phyloP scores from a whole-genome alignment of 1,140 invertebrate species.

The Akabosia matsudoensis region DNA sequence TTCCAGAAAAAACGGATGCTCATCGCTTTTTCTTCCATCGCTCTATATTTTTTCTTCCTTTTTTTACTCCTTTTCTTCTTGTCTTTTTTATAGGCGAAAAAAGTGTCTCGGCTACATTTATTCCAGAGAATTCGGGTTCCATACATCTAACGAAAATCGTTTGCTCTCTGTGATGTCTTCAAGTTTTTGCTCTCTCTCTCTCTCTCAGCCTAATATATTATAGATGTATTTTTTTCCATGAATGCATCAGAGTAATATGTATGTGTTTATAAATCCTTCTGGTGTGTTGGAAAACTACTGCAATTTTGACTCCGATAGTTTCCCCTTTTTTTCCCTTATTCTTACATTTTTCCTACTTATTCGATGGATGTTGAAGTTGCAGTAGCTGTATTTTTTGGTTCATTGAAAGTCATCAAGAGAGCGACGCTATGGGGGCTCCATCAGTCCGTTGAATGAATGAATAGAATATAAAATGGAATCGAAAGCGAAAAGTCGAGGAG shows the following conservation, averaged over 20 bases:
- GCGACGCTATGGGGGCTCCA: conserved; percentile 18
- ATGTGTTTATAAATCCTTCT: conserved; percentile 22
- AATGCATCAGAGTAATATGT: background rate
- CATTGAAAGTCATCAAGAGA: conserved; percentile 23
- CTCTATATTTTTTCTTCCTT: background rate
- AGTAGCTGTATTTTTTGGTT: conserved; percentile 18
- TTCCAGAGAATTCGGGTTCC: background rate
- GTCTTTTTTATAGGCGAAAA: background rate
- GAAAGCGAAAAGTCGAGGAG: conserved; percentile 22
- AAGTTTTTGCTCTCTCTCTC: background rate
- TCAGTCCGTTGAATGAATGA: conserved; percentile 17
- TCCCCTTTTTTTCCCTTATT: background rate
- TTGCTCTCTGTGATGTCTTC: background rate
- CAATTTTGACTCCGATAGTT: conserved; percentile 6
- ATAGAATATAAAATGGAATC: conserved; percentile 24
- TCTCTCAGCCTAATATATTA: background rate
- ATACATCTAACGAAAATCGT: background rate
- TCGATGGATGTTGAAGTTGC: background rate
- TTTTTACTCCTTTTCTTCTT: background rate
- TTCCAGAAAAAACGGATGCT: conserved; percentile 17
- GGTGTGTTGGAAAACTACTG: conserved; percentile 13
- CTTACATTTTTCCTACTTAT: conserved; percentile 9
- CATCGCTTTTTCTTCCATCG: conserved; percentile 25
- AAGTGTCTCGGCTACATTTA: background rate
- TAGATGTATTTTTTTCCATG: conserved; percentile 4